A percentile compares a stretch with the other conserved stretches of the same genome.
Evolutionary conservation across 2,113 vertebrate species (phyloP).

Genomic region (Zosterops hypoxanthus): DNA sequence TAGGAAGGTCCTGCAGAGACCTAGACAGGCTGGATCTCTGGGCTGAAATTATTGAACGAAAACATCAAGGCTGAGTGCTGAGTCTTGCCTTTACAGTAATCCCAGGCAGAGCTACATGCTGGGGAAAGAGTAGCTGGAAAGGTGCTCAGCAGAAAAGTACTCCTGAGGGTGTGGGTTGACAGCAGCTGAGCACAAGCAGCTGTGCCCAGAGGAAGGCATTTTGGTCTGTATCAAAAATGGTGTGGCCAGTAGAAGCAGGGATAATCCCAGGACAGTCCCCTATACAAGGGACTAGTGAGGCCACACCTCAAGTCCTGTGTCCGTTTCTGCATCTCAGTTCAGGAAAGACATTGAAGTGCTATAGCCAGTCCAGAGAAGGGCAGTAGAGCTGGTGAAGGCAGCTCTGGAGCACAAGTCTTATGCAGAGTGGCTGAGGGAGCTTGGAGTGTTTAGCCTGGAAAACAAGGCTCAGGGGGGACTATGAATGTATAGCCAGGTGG

Average conservation of each 20-base stretch:
- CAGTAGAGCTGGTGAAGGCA: neutral
- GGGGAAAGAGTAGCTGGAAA: neutral
- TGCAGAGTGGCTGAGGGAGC: neutral
- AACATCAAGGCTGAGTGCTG: neutral
- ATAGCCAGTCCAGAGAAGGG: neutral
- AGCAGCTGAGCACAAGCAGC: neutral
- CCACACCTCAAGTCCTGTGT: neutral
- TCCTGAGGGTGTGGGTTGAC: accelerated
- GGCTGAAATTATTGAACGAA: neutral
- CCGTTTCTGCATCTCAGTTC: neutral
- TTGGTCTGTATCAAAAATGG: neutral
- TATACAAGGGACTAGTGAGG: neutral
- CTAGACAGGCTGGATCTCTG: neutral
- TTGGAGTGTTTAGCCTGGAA: neutral
- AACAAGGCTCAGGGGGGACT: neutral
- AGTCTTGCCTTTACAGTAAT: neutral
- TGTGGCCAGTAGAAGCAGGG: neutral
- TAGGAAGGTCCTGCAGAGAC: neutral
- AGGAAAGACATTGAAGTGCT: neutral
- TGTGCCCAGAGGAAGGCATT: neutral
- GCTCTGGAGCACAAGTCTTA: neutral
- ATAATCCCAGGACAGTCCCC: neutral
- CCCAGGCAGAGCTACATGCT: neutral
- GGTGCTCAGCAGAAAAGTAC: neutral
- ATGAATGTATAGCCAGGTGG: neutral